A percentile compares a stretch with the other conserved stretches of the same genome.
Conservation (phyloP, 2,888 invertebrate species). For the Drymonia ruficornis region DNA sequence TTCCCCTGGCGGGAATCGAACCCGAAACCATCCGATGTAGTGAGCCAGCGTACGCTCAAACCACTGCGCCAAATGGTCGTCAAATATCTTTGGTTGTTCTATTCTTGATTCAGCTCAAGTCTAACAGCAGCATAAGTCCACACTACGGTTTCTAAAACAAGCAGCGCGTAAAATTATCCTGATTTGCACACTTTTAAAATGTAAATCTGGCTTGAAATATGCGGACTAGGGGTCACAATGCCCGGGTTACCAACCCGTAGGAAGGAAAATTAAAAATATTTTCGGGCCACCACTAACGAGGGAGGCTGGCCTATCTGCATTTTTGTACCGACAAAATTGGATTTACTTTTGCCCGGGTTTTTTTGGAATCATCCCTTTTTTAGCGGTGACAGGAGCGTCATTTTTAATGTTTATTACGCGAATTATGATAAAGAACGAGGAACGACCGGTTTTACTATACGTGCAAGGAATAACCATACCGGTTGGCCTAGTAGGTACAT, state of each 20-base stretch:
- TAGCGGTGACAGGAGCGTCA: slow-evolving; percentile 16
- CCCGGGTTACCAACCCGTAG: slow-evolving; percentile 50
- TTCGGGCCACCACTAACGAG: slow-evolving; percentile 48
- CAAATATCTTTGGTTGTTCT: too few relatives aligned
- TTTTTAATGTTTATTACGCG: neutral
- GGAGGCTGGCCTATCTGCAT: slow-evolving; percentile 44
- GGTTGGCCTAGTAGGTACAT: too few relatives aligned
- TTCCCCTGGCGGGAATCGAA: too few relatives aligned
- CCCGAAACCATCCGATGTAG: too few relatives aligned
- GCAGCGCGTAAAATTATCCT: slow-evolving; percentile 18
- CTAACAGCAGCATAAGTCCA: too few relatives aligned
- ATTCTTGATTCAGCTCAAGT: too few relatives aligned
- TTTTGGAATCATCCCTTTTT: slow-evolving; percentile 34
- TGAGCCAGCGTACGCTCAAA: too few relatives aligned
- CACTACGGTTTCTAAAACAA: slow-evolving; percentile 16
- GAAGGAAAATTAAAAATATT: slow-evolving; percentile 72
- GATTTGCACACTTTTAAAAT: slow-evolving; percentile 33
- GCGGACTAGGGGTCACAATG: slow-evolving; percentile 54
- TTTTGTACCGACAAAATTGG: slow-evolving; percentile 49
- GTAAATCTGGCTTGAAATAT: slow-evolving; percentile 37
- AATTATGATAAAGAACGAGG: neutral
- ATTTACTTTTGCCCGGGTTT: slow-evolving; percentile 45
- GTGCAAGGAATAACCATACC: too few relatives aligned
- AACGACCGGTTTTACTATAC: too few relatives aligned
- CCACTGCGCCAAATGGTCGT: too few relatives aligned